Evolutionary conservation across 1,140 invertebrate genomes (phyloP), one percentile per base, ranked within the genome.

Genomic region (Andricus grossulariae): DNA sequence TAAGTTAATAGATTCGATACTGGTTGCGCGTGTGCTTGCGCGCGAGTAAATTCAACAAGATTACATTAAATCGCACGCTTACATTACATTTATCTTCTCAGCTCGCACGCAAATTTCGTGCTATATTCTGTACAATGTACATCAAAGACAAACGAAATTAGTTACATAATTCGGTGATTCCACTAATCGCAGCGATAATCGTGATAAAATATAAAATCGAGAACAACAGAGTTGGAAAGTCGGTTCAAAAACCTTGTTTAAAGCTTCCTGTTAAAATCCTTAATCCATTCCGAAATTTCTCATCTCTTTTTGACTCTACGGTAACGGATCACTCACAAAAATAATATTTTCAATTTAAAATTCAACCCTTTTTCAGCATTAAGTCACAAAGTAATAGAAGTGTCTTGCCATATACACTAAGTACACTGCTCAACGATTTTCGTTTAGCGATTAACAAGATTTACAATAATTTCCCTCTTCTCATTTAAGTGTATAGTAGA

Each of bases 361-460:
- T 39, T 8, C 32, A 66, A 66, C 32, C 60, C 2, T 39, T 66
- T 45, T 45, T 7, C 39, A 45, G 8, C 39, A 45, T 10, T 10
- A 45, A 45, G 39, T 45, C 39, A 45, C 7, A 45, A 45, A 45
- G n/a, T 39, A 39, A n/a, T 45, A 39, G 39, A 66, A 16, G 6
- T 32, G 39, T 45, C 16, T 54, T 79, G 52, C 39, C 50, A 72
- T 21, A 39, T 73, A 79, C 77, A 80, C 79, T 85, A 81, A 76
- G 54, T 83, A 84, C 84, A 76, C 73, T 82, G 77, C 75, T 60
- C 73, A 80, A 83, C 78, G 75, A 45, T 80, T 54, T 79, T 74
- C 74, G 76, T 82, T 83, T 85, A 71, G 78, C 80, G 74, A 80
- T 87, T 72, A 86, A 87, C 82, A 86, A 86, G 78, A 85, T 86